Percentiles rank a stretch among this genome's conserved stretches.
phyloP scores from a whole-genome alignment of 1,140 invertebrate genomes.

The Heliothis virescens region DNA sequence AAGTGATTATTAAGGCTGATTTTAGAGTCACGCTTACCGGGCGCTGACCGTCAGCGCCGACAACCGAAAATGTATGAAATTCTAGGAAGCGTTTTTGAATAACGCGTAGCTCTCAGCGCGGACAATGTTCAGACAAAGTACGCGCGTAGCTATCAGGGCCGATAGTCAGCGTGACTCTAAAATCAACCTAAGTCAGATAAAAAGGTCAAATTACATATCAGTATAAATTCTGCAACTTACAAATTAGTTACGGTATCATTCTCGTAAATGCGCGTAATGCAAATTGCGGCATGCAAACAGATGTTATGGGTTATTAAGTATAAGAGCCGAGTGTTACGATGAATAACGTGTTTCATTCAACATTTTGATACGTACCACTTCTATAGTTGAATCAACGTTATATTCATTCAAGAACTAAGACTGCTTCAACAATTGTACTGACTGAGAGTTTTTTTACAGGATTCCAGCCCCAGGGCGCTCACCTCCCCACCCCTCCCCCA shows the following conservation, averaged over 20 bases:
- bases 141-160: too few relatives aligned
- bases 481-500: slow-evolving; percentile 89
- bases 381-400: neutral
- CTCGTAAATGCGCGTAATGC: neutral
- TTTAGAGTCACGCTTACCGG: too few relatives aligned
- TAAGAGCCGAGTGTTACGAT: neutral
- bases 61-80: too few relatives aligned
- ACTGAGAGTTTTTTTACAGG: slow-evolving; percentile 65
- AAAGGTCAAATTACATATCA: slow-evolving; percentile 14
- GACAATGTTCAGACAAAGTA: too few relatives aligned
- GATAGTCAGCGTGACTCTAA: too few relatives aligned
- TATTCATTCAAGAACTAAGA: neutral
- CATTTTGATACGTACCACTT: neutral
- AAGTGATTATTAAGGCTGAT: slow-evolving; percentile 20
- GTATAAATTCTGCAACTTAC: neutral
- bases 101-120: too few relatives aligned
- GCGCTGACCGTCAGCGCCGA: too few relatives aligned
- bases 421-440: neutral
- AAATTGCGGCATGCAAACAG: slow-evolving; percentile 2
- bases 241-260: slow-evolving; percentile 16
- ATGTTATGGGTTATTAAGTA: slow-evolving; percentile 16
- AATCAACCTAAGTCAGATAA: too few relatives aligned
- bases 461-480: slow-evolving; percentile 88
- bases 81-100: too few relatives aligned
- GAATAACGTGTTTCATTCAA: slow-evolving; percentile 11